Base-by-base conservation (phyloP, 2,888 invertebrate genomes). In the Eristalinus sepulchralis region DNA sequence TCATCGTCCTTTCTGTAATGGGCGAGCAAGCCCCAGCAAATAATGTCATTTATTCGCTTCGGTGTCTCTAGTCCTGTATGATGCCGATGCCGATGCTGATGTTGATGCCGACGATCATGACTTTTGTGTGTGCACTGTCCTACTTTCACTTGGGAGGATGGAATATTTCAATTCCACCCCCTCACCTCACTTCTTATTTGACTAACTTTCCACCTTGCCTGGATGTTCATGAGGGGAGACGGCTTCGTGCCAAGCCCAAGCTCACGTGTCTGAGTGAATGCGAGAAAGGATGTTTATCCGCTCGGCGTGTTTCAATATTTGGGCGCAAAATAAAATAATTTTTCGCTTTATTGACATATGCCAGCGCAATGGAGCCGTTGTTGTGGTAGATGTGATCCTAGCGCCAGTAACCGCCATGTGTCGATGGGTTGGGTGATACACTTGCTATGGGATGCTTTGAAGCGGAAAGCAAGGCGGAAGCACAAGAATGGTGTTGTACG, bases 261-360 rank as follows among this genome's bases (percentile, higher is more conserved):
- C 34, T 10, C 34, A 10, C 34, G 34, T 73, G n/a, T 66, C 39
- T 47, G 55, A 71, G 71, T 76, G 67, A 62, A 81, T 85, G 81
- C 81, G 81, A 81, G 77, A 76, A 68, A 67, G 47, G 68, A 77
- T 85, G 77, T 77, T 82, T 78, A 82, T 73, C 62, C 72, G 64
- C 57, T 72, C 64, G 63, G 77, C 55, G 77, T n/a, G n/a, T 76
- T 85, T 81, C 72, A 81, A 85, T 81, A 78, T 82, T 77, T 77
- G 68, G 36, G 10, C 24, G 64, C 68, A 70, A 82, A 82, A 82
- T 77, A 77, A 72, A 77, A 81, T 77, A 59, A 63, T 82, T 80
- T 55, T 55, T 64, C 27, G 77, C 36, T 34, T 63, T 81, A 76
- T 84, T 81, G 81, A 85, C 47, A 72, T 47, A 39, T 75, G 75